Evolutionary conservation across 2,113 vertebrate species (phyloP).

Genomic region (Ptyas mucosa): DNA sequence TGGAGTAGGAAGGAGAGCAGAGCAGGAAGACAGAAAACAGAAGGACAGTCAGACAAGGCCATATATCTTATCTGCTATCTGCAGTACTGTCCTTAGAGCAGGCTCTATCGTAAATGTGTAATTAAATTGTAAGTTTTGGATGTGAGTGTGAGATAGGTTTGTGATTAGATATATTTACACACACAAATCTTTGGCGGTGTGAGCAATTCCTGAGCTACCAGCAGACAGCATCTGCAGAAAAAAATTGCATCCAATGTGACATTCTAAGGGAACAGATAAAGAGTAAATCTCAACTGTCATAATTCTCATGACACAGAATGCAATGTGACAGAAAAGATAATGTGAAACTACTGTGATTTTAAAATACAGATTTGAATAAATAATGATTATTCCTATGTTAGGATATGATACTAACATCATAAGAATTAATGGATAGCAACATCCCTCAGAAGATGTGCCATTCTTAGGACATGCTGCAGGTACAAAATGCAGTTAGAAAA

Average conservation of each 20-base stretch:
- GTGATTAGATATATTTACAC: background rate
- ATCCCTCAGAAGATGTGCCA: background rate
- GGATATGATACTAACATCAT: background rate
- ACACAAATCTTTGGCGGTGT: background rate
- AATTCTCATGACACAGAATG: background rate
- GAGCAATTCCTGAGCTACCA: background rate
- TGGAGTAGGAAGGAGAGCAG: background rate
- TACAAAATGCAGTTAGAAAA: background rate
- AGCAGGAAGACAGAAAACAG: background rate
- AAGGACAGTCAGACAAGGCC: background rate
- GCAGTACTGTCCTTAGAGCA: background rate
- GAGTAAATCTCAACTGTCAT: background rate
- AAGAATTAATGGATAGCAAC: too few species aligned
- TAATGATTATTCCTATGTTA: background rate
- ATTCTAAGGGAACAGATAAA: background rate
- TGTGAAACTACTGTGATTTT: background rate
- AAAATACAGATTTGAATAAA: background rate
- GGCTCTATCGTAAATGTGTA: background rate
- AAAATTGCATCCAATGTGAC: background rate
- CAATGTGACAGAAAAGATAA: background rate
- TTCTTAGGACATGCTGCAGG: background rate
- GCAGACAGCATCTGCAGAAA: background rate
- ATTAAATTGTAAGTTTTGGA: background rate
- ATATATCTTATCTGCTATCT: background rate
- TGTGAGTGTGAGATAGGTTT: background rate